phyloP scores from a whole-genome alignment of 2,797 vertebrate genomes.

The Alcedo atthis region DNA sequence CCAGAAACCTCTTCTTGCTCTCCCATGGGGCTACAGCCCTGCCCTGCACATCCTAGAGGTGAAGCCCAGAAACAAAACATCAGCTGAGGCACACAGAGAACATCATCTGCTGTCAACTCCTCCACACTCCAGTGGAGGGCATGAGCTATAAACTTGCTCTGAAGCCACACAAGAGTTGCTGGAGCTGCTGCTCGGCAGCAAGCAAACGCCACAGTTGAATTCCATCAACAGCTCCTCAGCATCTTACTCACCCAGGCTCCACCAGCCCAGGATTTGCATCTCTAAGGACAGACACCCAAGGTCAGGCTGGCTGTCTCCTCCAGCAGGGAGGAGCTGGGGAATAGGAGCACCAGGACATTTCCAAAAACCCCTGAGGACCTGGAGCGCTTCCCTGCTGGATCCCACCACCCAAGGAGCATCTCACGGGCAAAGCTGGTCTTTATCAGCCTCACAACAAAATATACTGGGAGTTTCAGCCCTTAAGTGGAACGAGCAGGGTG shows the following conservation, averaged over 20 bases:
- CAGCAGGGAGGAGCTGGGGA: not conserved
- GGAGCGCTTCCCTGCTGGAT: not conserved
- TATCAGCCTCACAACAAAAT: not conserved
- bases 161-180: fast-evolving
- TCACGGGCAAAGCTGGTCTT: fast-evolving
- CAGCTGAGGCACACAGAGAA: not conserved
- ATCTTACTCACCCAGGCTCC: not conserved
- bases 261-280: not conserved
- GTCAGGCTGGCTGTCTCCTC: not conserved
- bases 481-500: fast-evolving
- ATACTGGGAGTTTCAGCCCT: not conserved
- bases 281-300: fast-evolving
- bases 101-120: fast-evolving
- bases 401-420: not conserved
- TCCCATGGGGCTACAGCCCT: not conserved
- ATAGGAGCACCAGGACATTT: not conserved
- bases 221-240: not conserved
- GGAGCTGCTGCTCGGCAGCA: not conserved
- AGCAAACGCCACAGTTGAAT: not conserved
- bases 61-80: not conserved
- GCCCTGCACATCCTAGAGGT: not conserved
- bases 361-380: not conserved
- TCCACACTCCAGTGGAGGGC: fast-evolving
- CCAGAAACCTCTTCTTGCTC: not conserved
- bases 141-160: not conserved